Evolutionary conservation across 2,888 invertebrate genomes (phyloP).

Genomic region (Apotomis capreana): DNA sequence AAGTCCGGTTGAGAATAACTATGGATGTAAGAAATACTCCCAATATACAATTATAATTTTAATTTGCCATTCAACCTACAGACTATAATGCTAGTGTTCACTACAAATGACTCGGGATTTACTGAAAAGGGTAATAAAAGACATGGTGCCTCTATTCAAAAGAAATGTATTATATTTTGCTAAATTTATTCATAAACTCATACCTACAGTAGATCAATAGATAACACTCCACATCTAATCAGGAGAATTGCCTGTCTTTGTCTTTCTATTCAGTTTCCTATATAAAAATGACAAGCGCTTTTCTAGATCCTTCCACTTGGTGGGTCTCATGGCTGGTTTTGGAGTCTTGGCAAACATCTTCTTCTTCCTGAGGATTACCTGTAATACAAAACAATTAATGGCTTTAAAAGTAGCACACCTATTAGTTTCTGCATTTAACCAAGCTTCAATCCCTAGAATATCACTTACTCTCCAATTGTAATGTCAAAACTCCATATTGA

Average conservation of each 20-base stretch:
- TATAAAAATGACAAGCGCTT: constrained; percentile 90
- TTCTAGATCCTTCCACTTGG: constrained; percentile 89
- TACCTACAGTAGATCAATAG: constrained; percentile 16
- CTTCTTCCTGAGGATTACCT: constrained; percentile 87
- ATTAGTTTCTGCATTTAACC: too few relatives aligned
- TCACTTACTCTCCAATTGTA: too few relatives aligned
- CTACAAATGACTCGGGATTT: too few relatives aligned
- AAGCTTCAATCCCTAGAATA: too few relatives aligned
- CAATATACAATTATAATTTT: too few relatives aligned
- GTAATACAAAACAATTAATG: constrained; percentile 40
- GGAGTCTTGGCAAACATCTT: constrained; percentile 85
- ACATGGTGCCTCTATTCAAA: not conserved
- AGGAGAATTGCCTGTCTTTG: constrained; percentile 85
- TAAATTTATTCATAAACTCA: constrained; percentile 23
- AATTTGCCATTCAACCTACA: too few relatives aligned
- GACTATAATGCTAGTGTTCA: too few relatives aligned
- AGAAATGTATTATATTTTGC: constrained; percentile 1
- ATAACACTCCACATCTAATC: constrained; percentile 51
- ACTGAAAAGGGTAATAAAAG: too few relatives aligned
- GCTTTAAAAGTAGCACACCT: not conserved
- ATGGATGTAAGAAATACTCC: too few relatives aligned
- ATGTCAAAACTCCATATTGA: too few relatives aligned
- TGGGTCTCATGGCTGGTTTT: constrained; percentile 86
- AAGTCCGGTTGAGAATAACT: too few relatives aligned
- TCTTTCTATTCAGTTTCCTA: constrained; percentile 90